Conservation (phyloP, 2,797 vertebrate genomes). For the Intellagama lesueurii region DNA sequence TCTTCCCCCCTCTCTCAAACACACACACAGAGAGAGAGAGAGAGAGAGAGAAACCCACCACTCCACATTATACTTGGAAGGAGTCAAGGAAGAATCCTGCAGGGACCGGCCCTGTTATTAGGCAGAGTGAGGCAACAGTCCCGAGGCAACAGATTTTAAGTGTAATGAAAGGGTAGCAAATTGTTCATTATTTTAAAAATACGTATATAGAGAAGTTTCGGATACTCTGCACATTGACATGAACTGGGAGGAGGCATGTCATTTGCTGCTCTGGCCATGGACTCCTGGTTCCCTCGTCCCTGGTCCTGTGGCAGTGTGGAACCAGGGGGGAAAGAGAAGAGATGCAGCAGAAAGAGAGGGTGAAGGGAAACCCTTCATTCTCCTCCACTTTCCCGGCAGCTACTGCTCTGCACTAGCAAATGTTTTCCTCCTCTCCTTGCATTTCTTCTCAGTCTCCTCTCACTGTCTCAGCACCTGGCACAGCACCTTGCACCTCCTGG, state of each 20-base stretch:
- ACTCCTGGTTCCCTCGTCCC: no score
- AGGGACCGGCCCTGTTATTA: neutral
- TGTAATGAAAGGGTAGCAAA: neutral
- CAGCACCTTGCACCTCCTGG: slow-evolving; percentile 13
- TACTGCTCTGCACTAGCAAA: neutral
- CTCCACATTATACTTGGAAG: no score
- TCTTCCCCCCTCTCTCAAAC: no score
- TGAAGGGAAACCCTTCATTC: neutral
- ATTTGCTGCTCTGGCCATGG: no score
- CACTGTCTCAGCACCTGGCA: slow-evolving; percentile 25
- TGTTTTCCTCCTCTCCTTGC: neutral
- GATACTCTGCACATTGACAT: no score
- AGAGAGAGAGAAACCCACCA: no score
- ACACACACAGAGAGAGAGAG: no score
- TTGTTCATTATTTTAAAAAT: neutral
- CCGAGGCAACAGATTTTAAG: neutral
- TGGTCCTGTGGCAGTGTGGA: no score
- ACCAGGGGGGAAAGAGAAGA: neutral
- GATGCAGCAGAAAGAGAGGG: no score
- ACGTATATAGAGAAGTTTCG: no score
- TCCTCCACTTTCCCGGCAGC: no score
- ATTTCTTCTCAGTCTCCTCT: neutral
- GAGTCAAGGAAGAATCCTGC: neutral
- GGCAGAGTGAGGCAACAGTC: neutral
- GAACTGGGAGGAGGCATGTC: neutral